Percentiles rank a stretch among this genome's conserved stretches.
phyloP scores from a whole-genome alignment of 2,888 invertebrate genomes.

The Sympetrum striolatum region DNA sequence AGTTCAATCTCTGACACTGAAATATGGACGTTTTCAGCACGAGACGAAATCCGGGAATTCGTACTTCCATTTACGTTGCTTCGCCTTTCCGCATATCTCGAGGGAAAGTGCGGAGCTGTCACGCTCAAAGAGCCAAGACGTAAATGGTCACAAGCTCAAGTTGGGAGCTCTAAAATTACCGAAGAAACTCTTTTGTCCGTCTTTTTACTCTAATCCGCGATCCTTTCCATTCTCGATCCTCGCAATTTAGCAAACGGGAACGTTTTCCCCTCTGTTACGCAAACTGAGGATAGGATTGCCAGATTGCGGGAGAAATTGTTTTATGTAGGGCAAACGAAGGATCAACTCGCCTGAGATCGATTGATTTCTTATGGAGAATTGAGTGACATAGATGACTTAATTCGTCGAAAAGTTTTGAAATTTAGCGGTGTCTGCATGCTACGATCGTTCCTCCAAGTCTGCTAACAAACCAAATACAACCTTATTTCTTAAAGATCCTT shows the following conservation, averaged over 20 bases:
- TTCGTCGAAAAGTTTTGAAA: too few species aligned
- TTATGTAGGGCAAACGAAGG: background rate
- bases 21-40: too few species aligned
- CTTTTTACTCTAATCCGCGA: background rate
- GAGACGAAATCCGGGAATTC: too few species aligned
- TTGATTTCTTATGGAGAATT: too few species aligned
- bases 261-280: background rate
- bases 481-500: too few species aligned
- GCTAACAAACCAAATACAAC: too few species aligned
- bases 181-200: background rate
- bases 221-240: background rate
- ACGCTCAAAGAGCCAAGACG: background rate
- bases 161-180: background rate
- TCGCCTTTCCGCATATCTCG: background rate
- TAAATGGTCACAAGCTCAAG: background rate
- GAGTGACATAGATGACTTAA: too few species aligned
- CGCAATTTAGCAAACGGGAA: background rate
- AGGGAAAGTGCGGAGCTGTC: background rate
- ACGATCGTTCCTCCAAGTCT: too few species aligned
- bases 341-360: too few species aligned
- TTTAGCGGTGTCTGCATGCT: too few species aligned
- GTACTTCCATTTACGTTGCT: background rate
- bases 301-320: background rate
- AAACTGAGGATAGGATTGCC: background rate
- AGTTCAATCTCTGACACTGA: too few species aligned